Evolutionary conservation across 2,888 invertebrate species (phyloP), one percentile per base, ranked within the genome.

Genomic region (Oligia latruncula): DNA sequence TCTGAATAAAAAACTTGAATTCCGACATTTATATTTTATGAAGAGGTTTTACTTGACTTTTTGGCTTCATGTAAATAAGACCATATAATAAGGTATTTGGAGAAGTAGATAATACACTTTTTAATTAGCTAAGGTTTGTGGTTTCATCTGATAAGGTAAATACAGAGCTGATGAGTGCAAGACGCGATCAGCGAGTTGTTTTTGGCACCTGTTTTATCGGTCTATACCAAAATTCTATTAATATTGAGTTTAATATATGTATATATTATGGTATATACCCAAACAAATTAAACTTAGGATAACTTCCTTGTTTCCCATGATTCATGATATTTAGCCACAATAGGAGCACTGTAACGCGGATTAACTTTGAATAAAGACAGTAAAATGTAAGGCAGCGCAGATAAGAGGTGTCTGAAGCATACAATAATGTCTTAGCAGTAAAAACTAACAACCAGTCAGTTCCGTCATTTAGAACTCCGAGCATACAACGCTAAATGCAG

Each of bases 131-230:
- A 15, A 20, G 29, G 49, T 6, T 58, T 66, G 46, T n/a, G 49
- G n/a, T 82, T 82, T 66, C 15, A 46, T 49, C 15, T 35, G 60
- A 74, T 74, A 46, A 62, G 60, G 75, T 55, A 67, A 80, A 67
- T 15, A 75, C 43, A 13, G 35, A 23, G 4, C 29, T n/a, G 4
- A 68, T 75, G 52, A n/a, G 2, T n/a, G 1, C 40, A 17, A 13
- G n/a, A n/a, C 8, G 17, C 9, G 20, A 11, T 6, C 13, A 68
- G 23, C 2, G 35, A n/a, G 17, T 62, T n/a, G 20, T 35, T 82
- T 75, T 76, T 68, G 52, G 20, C 35, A 40, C 20, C 49, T n/a
- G 11, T n/a, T 67, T 55, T 55, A 62, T 46, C 4, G 8, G 20
- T 49, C 6, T 23, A 9, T 15, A 55, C 13, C 17, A 46, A 68